Base-by-base conservation (phyloP, 2,888 invertebrate genomes). In the Pammene aurita region DNA sequence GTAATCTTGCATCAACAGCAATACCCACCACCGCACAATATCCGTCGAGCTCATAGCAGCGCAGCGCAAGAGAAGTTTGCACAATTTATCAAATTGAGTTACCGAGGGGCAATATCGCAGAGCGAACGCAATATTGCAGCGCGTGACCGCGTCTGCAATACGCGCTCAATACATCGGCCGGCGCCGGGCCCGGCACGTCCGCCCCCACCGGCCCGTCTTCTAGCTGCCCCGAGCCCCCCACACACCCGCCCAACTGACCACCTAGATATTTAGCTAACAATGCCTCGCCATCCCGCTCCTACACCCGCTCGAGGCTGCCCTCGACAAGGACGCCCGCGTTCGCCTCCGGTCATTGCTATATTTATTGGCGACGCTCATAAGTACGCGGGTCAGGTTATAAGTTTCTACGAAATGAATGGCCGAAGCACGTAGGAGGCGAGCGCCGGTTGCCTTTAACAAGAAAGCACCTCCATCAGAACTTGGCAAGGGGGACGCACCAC, bases 351-450 rank as follows among this genome's bases (percentile, higher is more conserved):
- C 92, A 92, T 91, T 87, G 90, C 90, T 90, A 90, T 92, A 92
- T 92, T 92, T 92, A 92, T 92, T 90, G 91, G 90, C 89, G 92
- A 92, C 92, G 90, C 91, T 92, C 92, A 92, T 92, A 91, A 92
- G 92, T 91, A 92, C 92, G 91, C 90, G 87, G 87, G 90, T 91
- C 92, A 92, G 91, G 92, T 92, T 92, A 92, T 92, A 92, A 92
- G 91, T 92, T 90, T 90, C 89, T 82, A 84, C 89, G 85, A 91
- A 92, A 92, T 91, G 90, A 92, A 92, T 88, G 92, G 89, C 87
- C 88, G 88, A 87, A 86, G 89, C 89, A 89, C 89, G 91, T 89
- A 90, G 90, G 88, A 88, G 89, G 90, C 85, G 85, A 88, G 86
- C 84, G 80, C 87, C 86, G 84, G 82, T 66, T 61, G 67, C 72